Evolutionary conservation across 2,797 vertebrate species (phyloP), one percentile per base, ranked within the genome.

Genomic region (Bovichtus variegatus): DNA sequence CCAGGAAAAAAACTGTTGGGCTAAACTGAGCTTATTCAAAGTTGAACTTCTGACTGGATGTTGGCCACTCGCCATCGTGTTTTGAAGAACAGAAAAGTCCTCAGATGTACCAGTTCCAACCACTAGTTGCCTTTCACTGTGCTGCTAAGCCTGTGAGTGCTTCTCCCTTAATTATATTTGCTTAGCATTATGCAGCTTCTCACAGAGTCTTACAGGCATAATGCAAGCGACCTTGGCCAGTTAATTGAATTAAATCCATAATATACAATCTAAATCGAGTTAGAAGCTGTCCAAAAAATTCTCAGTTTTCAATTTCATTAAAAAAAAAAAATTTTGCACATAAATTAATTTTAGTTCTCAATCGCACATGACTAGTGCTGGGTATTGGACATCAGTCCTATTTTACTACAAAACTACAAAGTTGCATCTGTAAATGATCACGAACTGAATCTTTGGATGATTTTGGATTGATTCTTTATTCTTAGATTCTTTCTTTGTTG

Each of bases 31-130:
- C 60, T 73, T 44, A 55, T 76, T 85, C 70, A 66, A 70, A 66
- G 60, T 64, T 84, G 43, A 84, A 57, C 67, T 82, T 76, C 83
- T 76, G 85, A 82, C 80, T 81, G 54, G 44, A 63, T 55, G 72
- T 47, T 87, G 87, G 84, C 81, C 51, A 9, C n/a, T 53, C 2
- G 41, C 87, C 87, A 87, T 11, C 31, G 47, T 43, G 62, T 66
- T 36, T 74, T 57, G 27, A 5, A 31, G 36, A 82, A 55, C 19
- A 68, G 59, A 72, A 75, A 73, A 50, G 38, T 76, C 59, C 40
- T 84, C 27, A 10, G 55, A 75, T 81, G 78, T 50, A 57, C 23
- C 53, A 43, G 54, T n/a, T n/a, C n/a, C 27, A 76, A 55, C 27
- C 38, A 29, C 60, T 41, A 31, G 51, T 46, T 80, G 62, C 21